phyloP scores from a whole-genome alignment of 2,888 invertebrate genomes.

The Ochropleura leucogaster region DNA sequence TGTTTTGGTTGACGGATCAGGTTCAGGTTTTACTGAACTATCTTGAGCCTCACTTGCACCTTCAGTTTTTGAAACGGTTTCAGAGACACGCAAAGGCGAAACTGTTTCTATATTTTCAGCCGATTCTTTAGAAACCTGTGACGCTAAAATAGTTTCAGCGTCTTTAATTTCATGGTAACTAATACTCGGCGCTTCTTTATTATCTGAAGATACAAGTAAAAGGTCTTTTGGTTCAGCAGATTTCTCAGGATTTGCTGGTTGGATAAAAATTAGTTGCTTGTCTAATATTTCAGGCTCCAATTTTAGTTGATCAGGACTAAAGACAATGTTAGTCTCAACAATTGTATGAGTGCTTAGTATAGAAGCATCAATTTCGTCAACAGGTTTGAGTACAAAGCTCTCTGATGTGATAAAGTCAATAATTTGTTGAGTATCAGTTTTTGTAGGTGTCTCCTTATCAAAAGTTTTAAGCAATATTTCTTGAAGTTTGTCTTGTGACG shows the following conservation, averaged over 20 bases:
- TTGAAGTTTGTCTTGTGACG: slow-evolving; percentile 14
- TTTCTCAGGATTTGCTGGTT: slow-evolving; percentile 5
- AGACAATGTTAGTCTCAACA: not conserved
- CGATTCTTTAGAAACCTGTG: slow-evolving; percentile 36
- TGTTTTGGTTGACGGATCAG: not conserved
- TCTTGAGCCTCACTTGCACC: slow-evolving; percentile 12
- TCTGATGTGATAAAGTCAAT: slow-evolving; percentile 41
- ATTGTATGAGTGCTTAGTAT: not conserved
- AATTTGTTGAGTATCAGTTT: slow-evolving; percentile 29
- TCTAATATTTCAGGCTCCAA: slow-evolving; percentile 4
- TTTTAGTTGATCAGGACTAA: slow-evolving; percentile 17
- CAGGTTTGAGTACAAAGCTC: slow-evolving; percentile 1
- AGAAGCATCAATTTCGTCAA: slow-evolving; percentile 34
- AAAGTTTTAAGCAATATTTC: slow-evolving; percentile 25
- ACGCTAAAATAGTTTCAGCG: slow-evolving; percentile 69
- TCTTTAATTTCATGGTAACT: slow-evolving; percentile 72
- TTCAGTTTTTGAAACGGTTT: slow-evolving; percentile 38
- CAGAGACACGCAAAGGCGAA: slow-evolving; percentile 51
- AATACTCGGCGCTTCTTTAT: slow-evolving; percentile 59
- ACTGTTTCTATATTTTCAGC: slow-evolving; percentile 36
- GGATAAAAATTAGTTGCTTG: slow-evolving; percentile 2
- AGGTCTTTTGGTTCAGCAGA: slow-evolving; percentile 2
- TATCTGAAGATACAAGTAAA: slow-evolving; percentile 20
- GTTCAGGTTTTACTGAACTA: not conserved
- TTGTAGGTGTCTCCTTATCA: not conserved